phyloP scores from a whole-genome alignment of 2,888 invertebrate genomes.

The Blastobasis adustella region DNA sequence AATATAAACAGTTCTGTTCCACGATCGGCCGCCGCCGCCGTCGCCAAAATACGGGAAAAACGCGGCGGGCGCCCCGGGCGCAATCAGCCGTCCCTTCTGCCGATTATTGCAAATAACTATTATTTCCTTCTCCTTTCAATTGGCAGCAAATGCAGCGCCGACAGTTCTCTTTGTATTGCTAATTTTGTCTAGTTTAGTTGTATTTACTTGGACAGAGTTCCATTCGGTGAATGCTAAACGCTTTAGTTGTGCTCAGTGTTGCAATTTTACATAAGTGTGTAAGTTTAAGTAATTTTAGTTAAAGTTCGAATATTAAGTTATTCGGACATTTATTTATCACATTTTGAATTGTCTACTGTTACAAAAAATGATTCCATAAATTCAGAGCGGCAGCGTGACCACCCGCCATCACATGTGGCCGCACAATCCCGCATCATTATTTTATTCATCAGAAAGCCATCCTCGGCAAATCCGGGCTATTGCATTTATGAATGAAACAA shows the following conservation, averaged over 20 bases:
- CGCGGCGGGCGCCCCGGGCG: slow-evolving; percentile 46
- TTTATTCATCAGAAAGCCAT: slow-evolving; percentile 61
- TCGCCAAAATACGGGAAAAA: slow-evolving; percentile 35
- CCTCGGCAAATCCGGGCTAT: slow-evolving; percentile 53
- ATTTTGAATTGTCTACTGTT: too few relatives aligned
- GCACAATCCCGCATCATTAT: slow-evolving; percentile 38
- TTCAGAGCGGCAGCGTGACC: slow-evolving; percentile 1
- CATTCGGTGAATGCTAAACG: background rate
- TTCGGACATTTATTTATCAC: too few relatives aligned
- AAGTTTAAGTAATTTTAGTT: background rate
- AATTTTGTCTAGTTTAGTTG: slow-evolving; percentile 57
- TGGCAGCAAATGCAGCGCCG: slow-evolving; percentile 40
- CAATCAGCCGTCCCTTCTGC: slow-evolving; percentile 70
- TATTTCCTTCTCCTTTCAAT: slow-evolving; percentile 62
- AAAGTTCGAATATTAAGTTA: background rate
- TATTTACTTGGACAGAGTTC: slow-evolving; percentile 30
- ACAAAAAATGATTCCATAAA: too few relatives aligned
- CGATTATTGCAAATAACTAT: slow-evolving; percentile 69
- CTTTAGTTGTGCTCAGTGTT: background rate
- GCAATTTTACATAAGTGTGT: background rate
- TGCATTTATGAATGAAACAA: slow-evolving; percentile 69
- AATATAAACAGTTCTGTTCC: too few relatives aligned
- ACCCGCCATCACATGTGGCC: slow-evolving; percentile 42
- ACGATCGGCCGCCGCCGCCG: too few relatives aligned
- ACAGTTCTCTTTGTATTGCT: slow-evolving; percentile 56